Evolutionary conservation across 2,797 vertebrate genomes (phyloP).

Genomic region (Neoniphon sammara): DNA sequence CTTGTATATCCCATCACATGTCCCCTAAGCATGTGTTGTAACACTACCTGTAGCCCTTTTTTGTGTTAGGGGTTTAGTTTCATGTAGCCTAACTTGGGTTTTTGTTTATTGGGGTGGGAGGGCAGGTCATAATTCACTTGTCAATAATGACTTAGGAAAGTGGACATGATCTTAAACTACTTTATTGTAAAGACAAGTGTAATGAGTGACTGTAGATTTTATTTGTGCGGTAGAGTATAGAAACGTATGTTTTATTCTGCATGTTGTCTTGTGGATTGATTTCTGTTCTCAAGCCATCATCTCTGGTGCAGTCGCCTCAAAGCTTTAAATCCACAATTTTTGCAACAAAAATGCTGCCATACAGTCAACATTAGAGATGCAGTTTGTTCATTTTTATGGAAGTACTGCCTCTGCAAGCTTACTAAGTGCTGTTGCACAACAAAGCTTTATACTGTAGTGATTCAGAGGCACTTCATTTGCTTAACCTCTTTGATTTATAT

Average conservation of each 20-base stretch:
- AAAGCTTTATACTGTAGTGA: background rate
- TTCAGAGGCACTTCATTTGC: background rate
- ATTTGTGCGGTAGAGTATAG: constrained; percentile 3
- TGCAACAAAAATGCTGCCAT: constrained; percentile 9
- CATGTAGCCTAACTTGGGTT: background rate
- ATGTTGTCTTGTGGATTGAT: constrained; percentile 17
- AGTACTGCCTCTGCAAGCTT: too few species aligned
- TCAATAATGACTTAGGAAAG: background rate
- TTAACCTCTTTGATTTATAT: background rate
- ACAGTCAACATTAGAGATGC: constrained; percentile 10
- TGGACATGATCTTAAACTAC: too few species aligned
- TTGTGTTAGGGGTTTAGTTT: background rate
- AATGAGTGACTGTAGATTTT: constrained; percentile 9
- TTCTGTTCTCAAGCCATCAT: constrained; percentile 4
- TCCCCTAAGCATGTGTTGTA: constrained; percentile 34
- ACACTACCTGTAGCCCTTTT: constrained; percentile 5
- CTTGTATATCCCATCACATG: background rate
- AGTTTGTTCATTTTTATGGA: constrained; percentile 14
- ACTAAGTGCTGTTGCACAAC: background rate
- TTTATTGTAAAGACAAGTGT: constrained; percentile 10
- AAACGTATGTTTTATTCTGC: constrained; percentile 26
- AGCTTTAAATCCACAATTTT: background rate
- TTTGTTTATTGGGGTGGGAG: background rate
- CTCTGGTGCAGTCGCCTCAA: background rate
- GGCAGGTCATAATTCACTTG: background rate